Evolutionary conservation across 2,113 vertebrate genomes (phyloP), one percentile per base, ranked within the genome.

Genomic region (Grammatotria lemairii): DNA sequence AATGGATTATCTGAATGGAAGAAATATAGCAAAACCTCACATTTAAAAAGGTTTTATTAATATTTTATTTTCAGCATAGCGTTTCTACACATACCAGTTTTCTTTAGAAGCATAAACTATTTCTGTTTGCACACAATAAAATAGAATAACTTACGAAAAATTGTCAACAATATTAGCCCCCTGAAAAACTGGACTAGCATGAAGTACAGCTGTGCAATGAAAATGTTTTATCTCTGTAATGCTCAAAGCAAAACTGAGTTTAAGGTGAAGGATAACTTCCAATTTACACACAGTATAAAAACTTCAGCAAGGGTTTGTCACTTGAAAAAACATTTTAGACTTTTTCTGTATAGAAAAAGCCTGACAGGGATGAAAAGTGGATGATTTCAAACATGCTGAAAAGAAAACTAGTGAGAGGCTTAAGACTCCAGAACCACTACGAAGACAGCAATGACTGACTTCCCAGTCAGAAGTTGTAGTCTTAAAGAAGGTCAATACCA

Each of bases 61-160:
- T 65, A 65, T 68, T 68, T 68, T 68, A 40, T 68, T 68, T 40
- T 40, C 33, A 40, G 3, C 63, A 21, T 40, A 68, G 19, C 7
- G 12, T 68, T 40, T 40, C 19, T 1, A 68, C 4, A 68, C 35
- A 40, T 3, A 68, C 11, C 19, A 14, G 63, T 40, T 14, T 68
- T 68, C 11, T 68, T 68, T 14, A 14, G 26, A 68, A 9, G 19
- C 19, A 40, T 40, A 14, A 68, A 40, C 21, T 9, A 68, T 68
- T 68, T 40, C 33, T 68, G 11, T 68, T 68, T 68, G 33, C 60
- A 68, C 60, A 38, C 19, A 38, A 38, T 68, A 38, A 63, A 33
- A 21, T 40, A 13, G 0, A 68, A 68, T 68, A 38, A 68, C 19
- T 63, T 60, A 17, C 2, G 0, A 2, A 0, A 7, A 58, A n/a